phyloP scores from a whole-genome alignment of 2,113 vertebrate species.

The Eurypyga helias region DNA sequence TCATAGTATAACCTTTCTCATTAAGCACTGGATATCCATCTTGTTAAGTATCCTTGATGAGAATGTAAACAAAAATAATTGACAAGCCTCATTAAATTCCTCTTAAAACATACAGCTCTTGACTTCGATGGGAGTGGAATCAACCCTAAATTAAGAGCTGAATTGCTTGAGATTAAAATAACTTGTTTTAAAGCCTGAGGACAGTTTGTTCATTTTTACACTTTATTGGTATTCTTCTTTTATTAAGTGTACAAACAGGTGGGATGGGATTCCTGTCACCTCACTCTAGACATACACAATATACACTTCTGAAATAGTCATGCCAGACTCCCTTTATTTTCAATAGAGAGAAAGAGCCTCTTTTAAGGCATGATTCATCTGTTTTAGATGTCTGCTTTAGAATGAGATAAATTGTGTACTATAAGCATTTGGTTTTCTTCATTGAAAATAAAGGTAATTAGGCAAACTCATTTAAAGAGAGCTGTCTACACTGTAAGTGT shows the following conservation, averaged over 20 bases:
- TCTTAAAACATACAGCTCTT: slow-evolving; percentile 8
- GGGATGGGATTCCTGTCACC: slow-evolving; percentile 42
- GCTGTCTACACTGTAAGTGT: not conserved
- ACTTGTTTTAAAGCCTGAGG: slow-evolving; percentile 33
- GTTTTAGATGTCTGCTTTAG: slow-evolving; percentile 26
- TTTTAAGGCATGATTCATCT: slow-evolving; percentile 44
- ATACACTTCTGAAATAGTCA: not conserved
- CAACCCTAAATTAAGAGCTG: slow-evolving; percentile 27
- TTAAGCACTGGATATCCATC: slow-evolving; percentile 16
- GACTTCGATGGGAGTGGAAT: slow-evolving; percentile 39
- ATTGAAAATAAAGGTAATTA: slow-evolving; percentile 35
- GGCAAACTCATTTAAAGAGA: slow-evolving; percentile 4
- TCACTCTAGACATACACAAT: not conserved
- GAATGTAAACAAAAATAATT: slow-evolving; percentile 31
- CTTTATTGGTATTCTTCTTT: not conserved
- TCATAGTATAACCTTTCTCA: not conserved
- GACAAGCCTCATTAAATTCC: slow-evolving; percentile 36
- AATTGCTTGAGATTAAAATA: slow-evolving; percentile 48
- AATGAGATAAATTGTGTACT: slow-evolving; percentile 13
- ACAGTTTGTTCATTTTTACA: slow-evolving; percentile 32
- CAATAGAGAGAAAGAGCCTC: not conserved
- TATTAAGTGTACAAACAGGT: slow-evolving; percentile 31
- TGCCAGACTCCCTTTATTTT: slow-evolving; percentile 15
- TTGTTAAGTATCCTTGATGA: slow-evolving; percentile 15
- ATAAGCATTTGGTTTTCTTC: not conserved